These are phyloP conservation scores for Magallana gigas DNA, from an alignment of 1,140 invertebrate genomes.

Conservation along the genomic window DNA sequence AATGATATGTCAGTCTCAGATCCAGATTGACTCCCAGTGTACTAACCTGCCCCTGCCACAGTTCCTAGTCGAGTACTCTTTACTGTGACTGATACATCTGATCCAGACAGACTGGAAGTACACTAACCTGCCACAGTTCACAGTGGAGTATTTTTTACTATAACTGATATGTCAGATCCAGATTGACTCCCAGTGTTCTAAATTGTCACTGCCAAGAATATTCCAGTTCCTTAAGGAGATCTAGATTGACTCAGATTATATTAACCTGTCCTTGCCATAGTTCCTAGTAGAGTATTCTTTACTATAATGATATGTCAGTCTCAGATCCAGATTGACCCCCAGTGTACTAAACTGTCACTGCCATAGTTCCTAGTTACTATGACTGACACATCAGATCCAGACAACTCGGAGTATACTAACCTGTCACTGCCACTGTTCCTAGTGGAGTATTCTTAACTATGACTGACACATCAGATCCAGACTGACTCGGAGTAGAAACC, in stretches of 20 bases:
- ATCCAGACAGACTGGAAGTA: conserved; percentile 94
- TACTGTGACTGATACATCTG: conserved; percentile 91
- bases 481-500: conserved; percentile 93
- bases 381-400: conserved; percentile 90
- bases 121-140: too few species aligned
- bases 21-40: conserved; percentile 80
- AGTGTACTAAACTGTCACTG: conserved; percentile 83
- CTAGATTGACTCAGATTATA: not conserved
- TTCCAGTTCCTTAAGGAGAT: too few species aligned
- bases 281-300: conserved; percentile 80
- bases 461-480: conserved; percentile 90
- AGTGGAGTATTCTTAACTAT: conserved; percentile 83
- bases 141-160: too few species aligned
- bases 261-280: conserved; percentile 85
- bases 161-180: too few species aligned
- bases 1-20: conserved; percentile 88
- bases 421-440: conserved; percentile 85
- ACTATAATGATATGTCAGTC: conserved; percentile 89
- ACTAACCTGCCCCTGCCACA: conserved; percentile 85
- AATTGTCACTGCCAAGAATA: too few species aligned
- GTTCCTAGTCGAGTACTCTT: conserved; percentile 81
- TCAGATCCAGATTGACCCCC: conserved; percentile 83
- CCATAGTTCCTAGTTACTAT: conserved; percentile 84
- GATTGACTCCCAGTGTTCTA: too few species aligned
- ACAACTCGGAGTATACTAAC: conserved; percentile 79